phyloP scores from a whole-genome alignment of 2,888 invertebrate species.

The Epiblema foenella region DNA sequence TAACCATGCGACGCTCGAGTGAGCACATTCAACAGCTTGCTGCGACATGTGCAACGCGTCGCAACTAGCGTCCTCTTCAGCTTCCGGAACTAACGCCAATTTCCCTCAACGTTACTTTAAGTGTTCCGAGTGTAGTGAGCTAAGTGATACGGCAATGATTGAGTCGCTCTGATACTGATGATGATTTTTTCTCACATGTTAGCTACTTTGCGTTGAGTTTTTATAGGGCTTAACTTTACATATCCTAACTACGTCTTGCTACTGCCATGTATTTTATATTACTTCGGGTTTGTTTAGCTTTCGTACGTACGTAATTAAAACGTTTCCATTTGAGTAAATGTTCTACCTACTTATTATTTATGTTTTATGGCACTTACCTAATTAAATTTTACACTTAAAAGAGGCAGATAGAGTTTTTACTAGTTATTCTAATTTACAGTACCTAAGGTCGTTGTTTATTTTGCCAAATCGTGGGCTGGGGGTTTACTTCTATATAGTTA shows the following conservation, averaged over 20 bases:
- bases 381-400: no score
- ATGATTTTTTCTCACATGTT: neutral
- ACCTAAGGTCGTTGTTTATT: neutral
- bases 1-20: constrained; percentile 3
- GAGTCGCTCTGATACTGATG: neutral
- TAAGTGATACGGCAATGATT: neutral
- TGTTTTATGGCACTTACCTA: no score
- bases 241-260: neutral
- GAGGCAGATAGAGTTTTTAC: no score
- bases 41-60: neutral
- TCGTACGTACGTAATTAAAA: neutral
- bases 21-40: constrained; percentile 13
- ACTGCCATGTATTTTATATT: neutral
- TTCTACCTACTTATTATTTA: no score
- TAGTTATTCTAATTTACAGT: no score
- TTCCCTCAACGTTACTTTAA: constrained; percentile 15
- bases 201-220: neutral
- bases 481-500: no score
- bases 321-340: no score
- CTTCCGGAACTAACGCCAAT: constrained; percentile 20
- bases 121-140: constrained; percentile 35
- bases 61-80: constrained; percentile 22
- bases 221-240: neutral
- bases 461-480: neutral
- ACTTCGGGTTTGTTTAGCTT: neutral